Evolutionary conservation across 2,797 vertebrate species (phyloP).

Genomic region (Lutjanus argentimaculatus): DNA sequence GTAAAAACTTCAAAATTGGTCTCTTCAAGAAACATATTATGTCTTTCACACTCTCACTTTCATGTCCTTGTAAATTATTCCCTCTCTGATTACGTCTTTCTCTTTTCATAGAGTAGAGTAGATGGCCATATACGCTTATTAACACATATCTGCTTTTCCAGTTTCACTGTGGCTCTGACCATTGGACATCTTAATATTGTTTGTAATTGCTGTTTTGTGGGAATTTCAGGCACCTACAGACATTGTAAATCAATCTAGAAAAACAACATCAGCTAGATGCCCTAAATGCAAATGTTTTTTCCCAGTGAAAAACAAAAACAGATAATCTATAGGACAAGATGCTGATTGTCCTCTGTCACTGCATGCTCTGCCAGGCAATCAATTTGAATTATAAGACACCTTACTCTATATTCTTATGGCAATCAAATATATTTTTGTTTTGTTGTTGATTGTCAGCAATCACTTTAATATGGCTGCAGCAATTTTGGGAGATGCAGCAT

Average conservation of each 20-base stretch:
- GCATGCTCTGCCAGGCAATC: conserved; percentile 18
- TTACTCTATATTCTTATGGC: not conserved
- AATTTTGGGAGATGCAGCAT: not conserved
- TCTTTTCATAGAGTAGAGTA: not conserved
- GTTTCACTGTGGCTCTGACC: not conserved
- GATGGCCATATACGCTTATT: not conserved
- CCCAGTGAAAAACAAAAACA: conserved; percentile 11
- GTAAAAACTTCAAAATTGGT: conserved; percentile 12
- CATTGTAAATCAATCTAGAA: conserved; percentile 7
- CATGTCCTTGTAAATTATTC: not conserved
- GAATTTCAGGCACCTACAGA: not conserved
- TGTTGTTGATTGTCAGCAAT: not conserved
- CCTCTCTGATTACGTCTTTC: not conserved
- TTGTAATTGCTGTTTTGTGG: not conserved
- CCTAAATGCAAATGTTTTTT: conserved; percentile 28
- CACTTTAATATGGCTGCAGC: not conserved
- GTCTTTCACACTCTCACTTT: not conserved
- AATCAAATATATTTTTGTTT: not conserved
- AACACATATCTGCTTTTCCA: not conserved
- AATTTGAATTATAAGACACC: conserved; percentile 12
- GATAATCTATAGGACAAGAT: conserved; percentile 29
- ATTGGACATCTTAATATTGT: not conserved
- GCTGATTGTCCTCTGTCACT: conserved; percentile 23
- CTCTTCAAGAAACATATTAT: not conserved
- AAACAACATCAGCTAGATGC: conserved; percentile 11